Evolutionary conservation across 2,797 vertebrate genomes (phyloP).

Genomic region (Prionace glauca): DNA sequence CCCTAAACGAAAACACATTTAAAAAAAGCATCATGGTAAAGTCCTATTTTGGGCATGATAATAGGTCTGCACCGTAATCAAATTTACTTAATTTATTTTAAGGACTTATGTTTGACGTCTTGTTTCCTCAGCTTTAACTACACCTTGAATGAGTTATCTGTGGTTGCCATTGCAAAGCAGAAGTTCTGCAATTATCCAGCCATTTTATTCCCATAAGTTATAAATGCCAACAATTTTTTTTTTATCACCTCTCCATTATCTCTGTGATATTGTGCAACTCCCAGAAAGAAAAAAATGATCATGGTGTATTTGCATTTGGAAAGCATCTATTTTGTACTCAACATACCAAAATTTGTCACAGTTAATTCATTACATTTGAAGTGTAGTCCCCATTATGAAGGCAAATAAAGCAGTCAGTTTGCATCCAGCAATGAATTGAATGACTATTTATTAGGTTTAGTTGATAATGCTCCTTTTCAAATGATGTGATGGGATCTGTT

Average conservation of each 20-base stretch:
- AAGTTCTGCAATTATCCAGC: neutral
- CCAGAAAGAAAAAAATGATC: neutral
- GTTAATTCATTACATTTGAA: neutral
- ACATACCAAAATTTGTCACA: neutral
- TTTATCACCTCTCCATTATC: neutral
- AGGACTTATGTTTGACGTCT: neutral
- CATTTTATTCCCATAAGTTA: neutral
- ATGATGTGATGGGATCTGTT: neutral
- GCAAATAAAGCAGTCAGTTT: neutral
- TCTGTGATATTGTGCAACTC: neutral
- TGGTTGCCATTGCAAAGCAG: neutral
- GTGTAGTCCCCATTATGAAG: neutral
- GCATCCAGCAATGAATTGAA: neutral
- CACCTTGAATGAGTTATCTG: neutral
- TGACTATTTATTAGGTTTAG: neutral
- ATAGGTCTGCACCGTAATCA: neutral
- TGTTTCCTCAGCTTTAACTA: neutral
- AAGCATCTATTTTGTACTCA: neutral
- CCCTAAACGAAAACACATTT: neutral
- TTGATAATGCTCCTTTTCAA: neutral
- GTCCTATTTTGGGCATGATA: neutral
- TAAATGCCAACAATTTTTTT: neutral
- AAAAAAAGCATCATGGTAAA: neutral
- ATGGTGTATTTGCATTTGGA: neutral
- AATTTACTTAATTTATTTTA: neutral